Evolutionary conservation across 2,113 vertebrate species (phyloP), one percentile per base, ranked within the genome.

Genomic region (Anseranas semipalmata): DNA sequence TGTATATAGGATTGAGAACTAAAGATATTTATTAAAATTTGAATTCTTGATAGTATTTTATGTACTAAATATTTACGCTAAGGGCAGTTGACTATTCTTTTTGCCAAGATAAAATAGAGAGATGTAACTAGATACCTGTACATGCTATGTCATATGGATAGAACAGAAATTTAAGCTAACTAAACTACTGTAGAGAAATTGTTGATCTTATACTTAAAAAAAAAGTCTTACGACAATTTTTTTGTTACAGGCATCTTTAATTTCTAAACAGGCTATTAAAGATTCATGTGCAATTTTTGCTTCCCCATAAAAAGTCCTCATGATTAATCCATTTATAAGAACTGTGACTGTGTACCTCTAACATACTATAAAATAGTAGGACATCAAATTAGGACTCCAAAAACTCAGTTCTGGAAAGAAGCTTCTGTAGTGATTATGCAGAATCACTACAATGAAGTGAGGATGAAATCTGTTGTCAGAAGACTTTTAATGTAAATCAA

Each of bases 21-120:
- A 95, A 98, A 98, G 97, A 96, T 99, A 99, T 99, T 99, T 99
- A 99, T 99, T 99, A 96, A 98, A 98, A 97, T 91, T 97, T 95
- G 97, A 98, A 94, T 97, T 97, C 97, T 94, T 94, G 95, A 97
- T 98, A 98, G 97, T 98, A 95, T 98, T 97, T 98, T 97, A 96
- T 97, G 96, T 97, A 92, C 96, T 97, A 95, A 97, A 92, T 96
- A 97, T 89, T 96, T 97, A 97, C 91, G 15, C 80, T 81, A 90
- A 79, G 96, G 97, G 89, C 96, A 95, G 85, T 95, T 12, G 78
- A 9, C 67, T 92, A 58, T 90, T 81, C 95, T 92, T 96, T 90
- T 92, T 74, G 77, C 74, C 73, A 85, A 73, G 79, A 71, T 95
- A 91, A 92, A 72, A 95, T 78, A 95, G 75, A 95, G 85, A 95